Conservation (phyloP, 2,113 vertebrate genomes). For the Egretta garzetta region DNA sequence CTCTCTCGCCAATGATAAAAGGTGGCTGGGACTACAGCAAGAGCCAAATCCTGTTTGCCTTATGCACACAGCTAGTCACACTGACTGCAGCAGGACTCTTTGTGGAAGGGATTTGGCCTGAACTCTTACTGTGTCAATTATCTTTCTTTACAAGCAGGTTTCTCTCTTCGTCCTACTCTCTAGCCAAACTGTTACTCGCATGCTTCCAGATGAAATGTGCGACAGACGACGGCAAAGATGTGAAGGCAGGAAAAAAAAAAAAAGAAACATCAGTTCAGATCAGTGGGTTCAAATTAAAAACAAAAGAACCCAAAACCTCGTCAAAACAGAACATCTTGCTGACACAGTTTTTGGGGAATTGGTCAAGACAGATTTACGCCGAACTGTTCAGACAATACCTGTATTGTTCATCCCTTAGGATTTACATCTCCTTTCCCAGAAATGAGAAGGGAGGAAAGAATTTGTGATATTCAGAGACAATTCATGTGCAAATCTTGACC, state of each 20-base stretch:
- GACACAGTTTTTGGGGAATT: neutral
- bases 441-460: constrained; percentile 9
- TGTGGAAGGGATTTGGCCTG: constrained; percentile 68
- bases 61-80: constrained; percentile 60
- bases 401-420: neutral
- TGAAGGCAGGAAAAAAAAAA: neutral
- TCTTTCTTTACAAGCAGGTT: constrained; percentile 59
- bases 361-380: neutral
- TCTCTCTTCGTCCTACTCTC: neutral
- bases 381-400: neutral
- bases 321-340: neutral
- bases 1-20: constrained; percentile 51
- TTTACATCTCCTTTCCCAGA: neutral
- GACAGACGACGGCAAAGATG: neutral
- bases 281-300: neutral
- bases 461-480: neutral
- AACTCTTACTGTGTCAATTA: constrained; percentile 62
- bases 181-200: neutral
- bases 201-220: neutral
- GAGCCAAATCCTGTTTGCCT: constrained; percentile 46
- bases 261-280: neutral
- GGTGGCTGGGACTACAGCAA: constrained; percentile 52
- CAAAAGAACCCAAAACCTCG: neutral
- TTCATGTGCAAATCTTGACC: neutral
- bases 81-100: constrained; percentile 45